Conservation (phyloP, 23 tunicate species). For the Corella eumyota region DNA sequence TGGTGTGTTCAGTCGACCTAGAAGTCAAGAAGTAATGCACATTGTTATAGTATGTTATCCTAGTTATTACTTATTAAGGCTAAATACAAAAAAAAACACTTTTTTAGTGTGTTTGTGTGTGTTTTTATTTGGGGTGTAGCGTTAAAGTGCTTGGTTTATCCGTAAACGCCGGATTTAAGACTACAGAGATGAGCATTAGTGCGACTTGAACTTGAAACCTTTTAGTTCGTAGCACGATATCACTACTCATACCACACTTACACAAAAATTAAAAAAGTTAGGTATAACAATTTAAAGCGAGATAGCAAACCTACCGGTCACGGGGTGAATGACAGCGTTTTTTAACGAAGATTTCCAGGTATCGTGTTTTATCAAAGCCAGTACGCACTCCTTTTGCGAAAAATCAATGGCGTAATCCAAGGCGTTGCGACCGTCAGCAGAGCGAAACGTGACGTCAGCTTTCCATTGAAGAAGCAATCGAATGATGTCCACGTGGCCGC, state of each 20-base stretch:
- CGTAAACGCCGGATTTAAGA: too few species aligned
- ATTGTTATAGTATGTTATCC: too few species aligned
- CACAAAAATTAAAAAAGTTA: too few species aligned
- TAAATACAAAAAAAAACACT: too few species aligned
- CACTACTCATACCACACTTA: too few species aligned
- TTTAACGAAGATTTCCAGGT: conserved; percentile 76
- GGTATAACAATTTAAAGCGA: not conserved
- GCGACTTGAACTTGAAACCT: too few species aligned
- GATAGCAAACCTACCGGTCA: conserved; percentile 37
- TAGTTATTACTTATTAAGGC: too few species aligned
- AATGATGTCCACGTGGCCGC: conserved; percentile 87
- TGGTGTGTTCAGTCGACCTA: conserved; percentile 74
- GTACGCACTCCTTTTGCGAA: conserved; percentile 84
- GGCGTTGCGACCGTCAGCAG: conserved; percentile 89
- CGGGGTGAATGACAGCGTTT: conserved; percentile 81
- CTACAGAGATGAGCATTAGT: too few species aligned
- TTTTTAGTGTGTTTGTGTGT: too few species aligned
- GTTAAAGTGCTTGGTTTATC: too few species aligned
- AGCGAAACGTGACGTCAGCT: conserved; percentile 93
- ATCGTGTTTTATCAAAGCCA: conserved; percentile 68
- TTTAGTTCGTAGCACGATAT: too few species aligned
- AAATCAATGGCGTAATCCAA: conserved; percentile 82
- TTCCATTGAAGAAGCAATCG: conserved; percentile 68
- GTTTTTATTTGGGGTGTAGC: too few species aligned
- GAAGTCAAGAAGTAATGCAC: not conserved